A percentile compares a stretch with the other conserved stretches of the same genome.
Evolutionary conservation across 2,113 vertebrate genomes (phyloP).

Genomic region (Tautogolabrus adspersus): DNA sequence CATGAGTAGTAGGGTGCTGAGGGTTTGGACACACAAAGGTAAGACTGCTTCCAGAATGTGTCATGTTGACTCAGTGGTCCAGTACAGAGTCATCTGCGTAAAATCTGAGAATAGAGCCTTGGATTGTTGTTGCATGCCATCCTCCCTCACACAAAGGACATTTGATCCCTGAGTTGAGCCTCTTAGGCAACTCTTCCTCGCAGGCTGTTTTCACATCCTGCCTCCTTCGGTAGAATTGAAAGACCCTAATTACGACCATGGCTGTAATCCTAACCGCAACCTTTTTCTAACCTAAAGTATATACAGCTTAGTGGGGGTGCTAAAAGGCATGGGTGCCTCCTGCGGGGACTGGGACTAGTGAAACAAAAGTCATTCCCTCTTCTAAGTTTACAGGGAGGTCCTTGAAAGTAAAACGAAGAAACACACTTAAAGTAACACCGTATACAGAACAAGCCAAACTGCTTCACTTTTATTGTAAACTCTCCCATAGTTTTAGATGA

Average conservation of each 20-base stretch:
- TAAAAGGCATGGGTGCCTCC: background rate
- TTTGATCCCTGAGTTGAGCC: conserved; percentile 46
- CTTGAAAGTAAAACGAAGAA: background rate
- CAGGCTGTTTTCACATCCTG: conserved; percentile 11
- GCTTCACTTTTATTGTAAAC: background rate
- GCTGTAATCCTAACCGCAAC: conserved; percentile 22
- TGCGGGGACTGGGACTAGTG: conserved; percentile 7
- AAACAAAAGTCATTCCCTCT: background rate
- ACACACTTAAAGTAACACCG: background rate
- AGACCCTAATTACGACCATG: conserved; percentile 14
- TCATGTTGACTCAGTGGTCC: conserved; percentile 11
- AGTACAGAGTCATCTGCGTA: background rate
- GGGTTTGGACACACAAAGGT: background rate
- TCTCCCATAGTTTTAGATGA: background rate
- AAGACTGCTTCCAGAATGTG: conserved; percentile 8
- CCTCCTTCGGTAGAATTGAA: conserved; percentile 10
- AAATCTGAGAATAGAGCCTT: background rate
- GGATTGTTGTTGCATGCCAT: conserved; percentile 5
- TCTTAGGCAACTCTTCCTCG: conserved; percentile 30
- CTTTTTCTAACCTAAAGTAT: conserved; percentile 15
- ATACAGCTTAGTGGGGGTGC: background rate
- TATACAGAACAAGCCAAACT: background rate
- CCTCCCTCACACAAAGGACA: conserved; percentile 30
- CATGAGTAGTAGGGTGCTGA: too few relatives aligned
- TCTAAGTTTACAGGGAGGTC: background rate